These are phyloP conservation scores for Penaeus vannamei DNA, from an alignment of 1,140 invertebrate species.

Conservation along the genomic window DNA sequence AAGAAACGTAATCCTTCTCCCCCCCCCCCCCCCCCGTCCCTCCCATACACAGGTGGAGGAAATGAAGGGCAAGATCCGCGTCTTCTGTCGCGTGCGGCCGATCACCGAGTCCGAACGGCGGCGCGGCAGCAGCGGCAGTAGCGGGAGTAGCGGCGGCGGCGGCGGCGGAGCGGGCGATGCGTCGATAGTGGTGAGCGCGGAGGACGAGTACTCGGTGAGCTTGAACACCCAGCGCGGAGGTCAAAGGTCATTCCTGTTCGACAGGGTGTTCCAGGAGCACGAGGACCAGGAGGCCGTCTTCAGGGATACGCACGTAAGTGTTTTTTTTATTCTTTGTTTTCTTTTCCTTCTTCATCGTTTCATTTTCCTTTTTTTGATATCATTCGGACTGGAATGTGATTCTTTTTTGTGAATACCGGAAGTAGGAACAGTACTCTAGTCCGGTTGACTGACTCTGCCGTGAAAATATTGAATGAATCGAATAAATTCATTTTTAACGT, in stretches of 20 bases:
- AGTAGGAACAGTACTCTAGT: no score
- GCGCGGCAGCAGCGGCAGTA: slow-evolving; percentile 38
- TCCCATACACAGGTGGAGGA: slow-evolving; percentile 72
- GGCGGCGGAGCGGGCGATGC: no score
- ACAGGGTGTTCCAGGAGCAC: slow-evolving; percentile 63
- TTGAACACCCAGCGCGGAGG: slow-evolving; percentile 49
- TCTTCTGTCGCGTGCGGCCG: slow-evolving; percentile 73
- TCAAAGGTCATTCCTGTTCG: slow-evolving; percentile 67
- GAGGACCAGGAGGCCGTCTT: slow-evolving; percentile 65
- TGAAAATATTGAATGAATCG: no score
- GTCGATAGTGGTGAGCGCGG: slow-evolving; percentile 24
- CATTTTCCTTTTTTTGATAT: no score
- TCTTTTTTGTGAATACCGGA: no score
- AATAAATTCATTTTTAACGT: no score
- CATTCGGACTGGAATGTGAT: no score
- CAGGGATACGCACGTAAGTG: slow-evolving; percentile 64
- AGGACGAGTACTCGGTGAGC: slow-evolving; percentile 64
- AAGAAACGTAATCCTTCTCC: background rate
- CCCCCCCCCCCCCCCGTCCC: background rate
- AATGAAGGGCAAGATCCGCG: slow-evolving; percentile 75
- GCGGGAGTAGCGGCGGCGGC: background rate
- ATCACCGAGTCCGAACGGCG: slow-evolving; percentile 48
- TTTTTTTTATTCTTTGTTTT: background rate
- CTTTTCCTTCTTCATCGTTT: no score
- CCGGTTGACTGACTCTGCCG: no score